A percentile compares a stretch with the other conserved stretches of the same genome.
phyloP scores from a whole-genome alignment of 2,113 vertebrate genomes.

The Colius striatus region DNA sequence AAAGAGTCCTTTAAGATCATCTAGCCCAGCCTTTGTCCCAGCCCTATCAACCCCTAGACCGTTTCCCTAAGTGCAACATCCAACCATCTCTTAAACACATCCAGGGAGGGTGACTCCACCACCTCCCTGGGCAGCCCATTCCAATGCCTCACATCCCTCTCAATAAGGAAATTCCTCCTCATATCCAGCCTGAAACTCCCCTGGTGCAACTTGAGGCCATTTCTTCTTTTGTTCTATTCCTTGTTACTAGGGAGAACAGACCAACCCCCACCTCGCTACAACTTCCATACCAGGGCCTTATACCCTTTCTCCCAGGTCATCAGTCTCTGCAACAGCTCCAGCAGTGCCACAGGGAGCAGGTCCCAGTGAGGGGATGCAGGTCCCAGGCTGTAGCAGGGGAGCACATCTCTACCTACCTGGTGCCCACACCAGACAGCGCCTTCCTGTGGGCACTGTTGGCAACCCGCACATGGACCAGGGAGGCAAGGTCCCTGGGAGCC shows the following conservation, averaged over 20 bases:
- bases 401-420: accelerated
- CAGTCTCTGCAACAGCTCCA: background rate
- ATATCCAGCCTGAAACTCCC: too few relatives aligned
- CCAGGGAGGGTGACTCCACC: background rate
- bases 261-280: too few relatives aligned
- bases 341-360: background rate
- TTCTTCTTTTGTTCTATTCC: too few relatives aligned
- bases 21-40: background rate
- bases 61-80: too few relatives aligned
- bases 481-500: accelerated
- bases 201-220: too few relatives aligned
- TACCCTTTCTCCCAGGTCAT: background rate
- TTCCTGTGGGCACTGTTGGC: too few relatives aligned
- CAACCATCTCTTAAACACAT: background rate
- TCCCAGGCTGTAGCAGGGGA: background rate
- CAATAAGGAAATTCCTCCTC: background rate
- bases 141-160: background rate
- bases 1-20: background rate
- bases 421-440: background rate
- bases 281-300: too few relatives aligned
- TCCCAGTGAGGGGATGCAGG: background rate
- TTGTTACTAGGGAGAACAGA: too few relatives aligned
- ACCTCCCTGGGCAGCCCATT: background rate
- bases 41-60: background rate
- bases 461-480: background rate